Evolutionary conservation across 2,888 invertebrate genomes (phyloP), one percentile per base, ranked within the genome.

Genomic region (Ennomos fuscantarius): DNA sequence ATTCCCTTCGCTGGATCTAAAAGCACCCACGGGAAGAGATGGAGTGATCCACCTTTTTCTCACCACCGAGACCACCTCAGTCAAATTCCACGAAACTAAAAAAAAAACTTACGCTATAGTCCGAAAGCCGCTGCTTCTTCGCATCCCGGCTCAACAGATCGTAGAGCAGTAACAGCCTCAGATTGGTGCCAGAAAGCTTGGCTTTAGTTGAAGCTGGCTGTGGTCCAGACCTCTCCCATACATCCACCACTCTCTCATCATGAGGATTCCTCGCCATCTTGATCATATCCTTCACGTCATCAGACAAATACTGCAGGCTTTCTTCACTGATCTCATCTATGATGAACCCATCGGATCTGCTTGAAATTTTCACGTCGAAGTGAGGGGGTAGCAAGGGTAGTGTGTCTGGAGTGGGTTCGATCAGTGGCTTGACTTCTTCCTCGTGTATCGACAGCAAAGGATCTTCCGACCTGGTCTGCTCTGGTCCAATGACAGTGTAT

Each of bases 91-190:
- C n/a, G n/a, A n/a, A n/a, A n/a, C n/a, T n/a, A n/a, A n/a, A n/a
- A n/a, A n/a, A 49, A 44, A 41, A 12, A 58, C 93, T 93, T 76
- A 94, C 94, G 62, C 89, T 87, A 67, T 90, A 95, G 68, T 94
- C 94, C 5, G 93, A 94, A 6, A 95, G 86, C 35, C 93, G 92
- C 66, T 94, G 93, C 56, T 87, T 93, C 73, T 95, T 95, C 1
- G 95, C 93, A 60, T 95, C 95, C 62, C 95, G 93, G 74, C 94
- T 95, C 46, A 95, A 70, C 6, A 93, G 86, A 66, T 95, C 95
- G 73, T 95, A 95, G 33, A 95, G 75, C 15, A 93, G 81, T 56
- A 95, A 76, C 46, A 95, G 79, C 44, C 94, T 92, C 47, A 95
- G 86, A 58, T 95, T 94, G 0, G 95, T 93, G 0, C 88, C 84